These are phyloP conservation scores for Drosophila atroscutellata DNA, from an alignment of 2,888 invertebrate genomes.

Conservation along the genomic window DNA sequence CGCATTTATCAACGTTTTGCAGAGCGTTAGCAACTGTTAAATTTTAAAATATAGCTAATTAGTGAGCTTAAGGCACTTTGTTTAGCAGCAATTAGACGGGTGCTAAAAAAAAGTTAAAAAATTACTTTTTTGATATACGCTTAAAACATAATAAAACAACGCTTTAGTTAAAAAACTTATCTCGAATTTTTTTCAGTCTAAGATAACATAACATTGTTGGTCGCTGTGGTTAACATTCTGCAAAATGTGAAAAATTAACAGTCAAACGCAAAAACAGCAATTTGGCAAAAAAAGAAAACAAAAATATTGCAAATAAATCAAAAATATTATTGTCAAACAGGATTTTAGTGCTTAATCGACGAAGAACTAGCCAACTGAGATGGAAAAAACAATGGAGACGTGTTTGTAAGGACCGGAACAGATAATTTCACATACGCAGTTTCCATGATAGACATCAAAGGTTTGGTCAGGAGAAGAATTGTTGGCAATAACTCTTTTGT, in stretches of 20 bases:
- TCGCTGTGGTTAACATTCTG: conserved; percentile 12
- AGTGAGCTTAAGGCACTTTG: not conserved
- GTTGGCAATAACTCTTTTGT: not conserved
- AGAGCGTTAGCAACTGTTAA: not conserved
- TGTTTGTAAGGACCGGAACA: not conserved
- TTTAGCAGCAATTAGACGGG: not conserved
- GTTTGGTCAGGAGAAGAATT: not conserved
- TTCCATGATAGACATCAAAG: conserved; percentile 34
- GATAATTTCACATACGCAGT: conserved; percentile 18
- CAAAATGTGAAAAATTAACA: conserved; percentile 37
- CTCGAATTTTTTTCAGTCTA: not conserved
- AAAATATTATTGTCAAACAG: conserved; percentile 8
- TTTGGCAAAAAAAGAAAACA: conserved; percentile 14
- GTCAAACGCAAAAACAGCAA: conserved; percentile 1
- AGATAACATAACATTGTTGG: not conserved
- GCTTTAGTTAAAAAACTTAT: not conserved
- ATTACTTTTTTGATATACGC: not conserved
- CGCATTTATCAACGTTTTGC: not conserved
- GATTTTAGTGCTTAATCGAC: not conserved
- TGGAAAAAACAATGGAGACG: conserved; percentile 3
- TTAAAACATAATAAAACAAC: not conserved
- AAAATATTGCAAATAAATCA: conserved; percentile 17
- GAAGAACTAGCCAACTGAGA: not conserved
- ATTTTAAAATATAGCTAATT: not conserved
- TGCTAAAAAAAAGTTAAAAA: not conserved